A percentile compares a stretch with the other conserved stretches of the same genome.
Conservation (phyloP, 2,888 invertebrate genomes). For the Cheilosia grossa region DNA sequence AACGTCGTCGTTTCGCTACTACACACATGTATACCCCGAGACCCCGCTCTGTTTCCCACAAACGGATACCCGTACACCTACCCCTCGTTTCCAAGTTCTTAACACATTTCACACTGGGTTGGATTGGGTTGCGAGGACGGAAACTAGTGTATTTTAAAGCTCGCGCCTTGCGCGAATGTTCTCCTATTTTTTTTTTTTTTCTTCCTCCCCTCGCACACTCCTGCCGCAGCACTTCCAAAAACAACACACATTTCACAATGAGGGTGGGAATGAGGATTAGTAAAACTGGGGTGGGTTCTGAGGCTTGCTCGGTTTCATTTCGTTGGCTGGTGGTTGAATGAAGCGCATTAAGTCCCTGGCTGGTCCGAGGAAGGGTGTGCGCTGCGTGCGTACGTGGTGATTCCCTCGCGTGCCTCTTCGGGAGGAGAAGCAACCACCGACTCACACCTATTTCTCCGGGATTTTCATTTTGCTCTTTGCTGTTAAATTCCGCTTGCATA, state of each 20-base stretch:
- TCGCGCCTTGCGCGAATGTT: constrained; percentile 76
- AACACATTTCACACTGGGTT: constrained; percentile 70
- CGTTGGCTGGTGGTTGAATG: constrained; percentile 71
- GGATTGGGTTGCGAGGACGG: constrained; percentile 17
- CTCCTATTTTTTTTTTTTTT: constrained; percentile 76
- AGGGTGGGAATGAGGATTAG: constrained; percentile 60
- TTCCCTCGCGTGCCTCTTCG: constrained; percentile 55
- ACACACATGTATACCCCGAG: constrained; percentile 36
- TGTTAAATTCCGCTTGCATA: constrained; percentile 63
- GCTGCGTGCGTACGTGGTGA: constrained; percentile 68
- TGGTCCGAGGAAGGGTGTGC: constrained; percentile 56
- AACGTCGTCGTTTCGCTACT: constrained; percentile 51
- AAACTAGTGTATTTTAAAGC: constrained; percentile 75
- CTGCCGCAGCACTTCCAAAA: neutral
- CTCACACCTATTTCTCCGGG: constrained; percentile 27
- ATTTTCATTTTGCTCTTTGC: constrained; percentile 64
- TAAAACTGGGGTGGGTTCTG: constrained; percentile 48
- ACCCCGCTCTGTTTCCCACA: constrained; percentile 25
- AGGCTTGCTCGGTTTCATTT: constrained; percentile 75
- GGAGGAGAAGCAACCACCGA: constrained; percentile 22
- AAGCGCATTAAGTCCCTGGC: constrained; percentile 60
- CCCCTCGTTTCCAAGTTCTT: constrained; percentile 37
- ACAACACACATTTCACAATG: constrained; percentile 42
- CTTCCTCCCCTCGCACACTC: constrained; percentile 38
- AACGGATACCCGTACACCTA: neutral